phyloP scores from a whole-genome alignment of 2,797 vertebrate species.

The Acanthurus leucopareius region DNA sequence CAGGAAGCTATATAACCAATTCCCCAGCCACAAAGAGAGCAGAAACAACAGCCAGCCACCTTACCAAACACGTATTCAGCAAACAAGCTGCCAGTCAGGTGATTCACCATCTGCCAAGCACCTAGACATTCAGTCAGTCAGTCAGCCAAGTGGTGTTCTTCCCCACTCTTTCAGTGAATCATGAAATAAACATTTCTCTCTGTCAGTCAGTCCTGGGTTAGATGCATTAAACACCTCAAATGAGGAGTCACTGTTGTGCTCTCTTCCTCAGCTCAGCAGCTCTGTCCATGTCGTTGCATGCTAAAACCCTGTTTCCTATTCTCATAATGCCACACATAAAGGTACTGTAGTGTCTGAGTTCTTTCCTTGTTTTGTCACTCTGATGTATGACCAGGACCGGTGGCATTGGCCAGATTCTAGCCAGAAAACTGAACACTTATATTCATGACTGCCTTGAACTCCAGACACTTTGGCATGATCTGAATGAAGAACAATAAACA shows the following conservation, averaged over 20 bases:
- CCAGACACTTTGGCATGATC: background rate
- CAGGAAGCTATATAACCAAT: constrained; percentile 45
- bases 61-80: constrained; percentile 44
- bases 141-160: constrained; percentile 18
- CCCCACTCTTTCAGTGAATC: constrained; percentile 10
- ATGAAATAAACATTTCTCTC: constrained; percentile 39
- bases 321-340: background rate
- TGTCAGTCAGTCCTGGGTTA: background rate
- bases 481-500: background rate
- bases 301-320: constrained; percentile 39
- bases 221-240: constrained; percentile 31
- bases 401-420: constrained; percentile 4
- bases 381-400: constrained; percentile 5
- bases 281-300: constrained; percentile 40
- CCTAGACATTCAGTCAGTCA: constrained; percentile 12
- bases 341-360: constrained; percentile 15
- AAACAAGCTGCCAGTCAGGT: constrained; percentile 58
- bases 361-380: constrained; percentile 30
- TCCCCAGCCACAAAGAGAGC: constrained; percentile 44
- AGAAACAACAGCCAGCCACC: constrained; percentile 36
- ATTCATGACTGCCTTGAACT: constrained; percentile 31
- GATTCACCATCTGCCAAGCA: constrained; percentile 63
- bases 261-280: constrained; percentile 23
- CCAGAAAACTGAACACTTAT: constrained; percentile 26
- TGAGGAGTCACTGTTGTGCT: constrained; percentile 22